Evolutionary conservation across 2,113 vertebrate genomes (phyloP), one percentile per base, ranked within the genome.

Genomic region (Thamnaconus septentrionalis): DNA sequence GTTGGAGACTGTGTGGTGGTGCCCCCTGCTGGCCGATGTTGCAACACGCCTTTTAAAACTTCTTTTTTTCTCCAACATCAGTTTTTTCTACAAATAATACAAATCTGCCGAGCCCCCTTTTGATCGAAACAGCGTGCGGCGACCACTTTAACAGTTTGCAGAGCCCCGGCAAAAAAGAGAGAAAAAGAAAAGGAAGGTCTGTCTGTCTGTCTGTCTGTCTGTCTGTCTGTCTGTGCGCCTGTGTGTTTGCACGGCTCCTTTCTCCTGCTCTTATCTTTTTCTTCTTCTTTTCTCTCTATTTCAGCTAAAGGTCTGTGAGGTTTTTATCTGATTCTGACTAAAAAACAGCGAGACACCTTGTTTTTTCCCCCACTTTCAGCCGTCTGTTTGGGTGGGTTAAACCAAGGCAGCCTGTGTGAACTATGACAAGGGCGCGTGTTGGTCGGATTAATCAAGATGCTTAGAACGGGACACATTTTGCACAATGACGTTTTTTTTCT

Each of bases 91-190:
- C 18, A 31, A 31, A 31, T 31, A 31, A 31, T 2, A 31, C 18
- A 31, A 31, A 31, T 31, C 18, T 31, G 2, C 1, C 1, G 18
- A 31, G 18, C 18, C 18, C 18, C 18, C 18, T 93, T 87, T 95
- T 90, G 4, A 96, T 95, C 91, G 94, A 89, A 88, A 91, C 83
- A 56, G 72, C 94, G 91, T 43, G 87, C 60, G 56, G 93, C 93
- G 7, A 93, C 90, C 85, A 86, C 88, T 94, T 95, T 95, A 85
- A 97, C 92, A 47, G 90, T 82, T 84, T 92, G 91, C 75, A 91
- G 55, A 1, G 18, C 18, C 18, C 59, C 89, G 76, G 31, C 75
- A 71, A 90, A 91, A 45, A 94, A 92, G 18, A 31, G 18, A 31
- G 18, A 31, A 31, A 31, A 31, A 31, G 18, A 31, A 31, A 31